Evolutionary conservation across 2,113 vertebrate species (phyloP), one percentile per base, ranked within the genome.

Genomic region (Lampris incognitus): DNA sequence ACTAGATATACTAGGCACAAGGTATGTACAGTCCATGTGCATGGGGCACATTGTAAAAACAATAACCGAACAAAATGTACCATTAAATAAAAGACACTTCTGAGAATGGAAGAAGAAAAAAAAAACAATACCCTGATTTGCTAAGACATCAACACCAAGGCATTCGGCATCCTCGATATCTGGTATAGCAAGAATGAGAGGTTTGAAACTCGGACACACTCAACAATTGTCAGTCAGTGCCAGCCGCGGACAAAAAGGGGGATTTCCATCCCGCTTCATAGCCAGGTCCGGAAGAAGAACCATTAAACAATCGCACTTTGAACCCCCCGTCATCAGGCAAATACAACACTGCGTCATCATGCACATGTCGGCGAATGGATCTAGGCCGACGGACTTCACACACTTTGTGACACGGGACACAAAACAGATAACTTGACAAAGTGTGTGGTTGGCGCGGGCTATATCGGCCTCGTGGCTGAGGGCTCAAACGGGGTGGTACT

Each of bases 1-100:
- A 94, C 92, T 92, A 95, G 83, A 89, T 91, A 85, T 91, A 94
- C 93, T 92, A 94, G 94, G 93, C 94, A 95, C 93, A 92, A 91
- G 92, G 90, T 92, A 94, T 93, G 90, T 93, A 94, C 86, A 93
- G 90, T 92, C 89, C 87, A 71, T 92, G 92, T 94, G 93, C 93
- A 87, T 85, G 83, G 88, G 87, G 92, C 89, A 93, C 92, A 91
- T 89, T 88, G 82, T 90, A 88, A 90, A 92, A 90, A 89, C 72
- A 69, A 86, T 56, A 81, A 80, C 64, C 67, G 55, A 90, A 88
- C 41, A 24, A 74, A 73, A 85, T 10, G 56, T 73, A 91, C 72
- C 4, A 59, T 76, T 72, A 89, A 91, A 87, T 74, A 77, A 86
- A 83, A 89, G 66, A 87, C 83, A 89, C 79, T 77, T 82, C 69